phyloP scores from a whole-genome alignment of 2,113 vertebrate genomes.

The Alethe diademata region DNA sequence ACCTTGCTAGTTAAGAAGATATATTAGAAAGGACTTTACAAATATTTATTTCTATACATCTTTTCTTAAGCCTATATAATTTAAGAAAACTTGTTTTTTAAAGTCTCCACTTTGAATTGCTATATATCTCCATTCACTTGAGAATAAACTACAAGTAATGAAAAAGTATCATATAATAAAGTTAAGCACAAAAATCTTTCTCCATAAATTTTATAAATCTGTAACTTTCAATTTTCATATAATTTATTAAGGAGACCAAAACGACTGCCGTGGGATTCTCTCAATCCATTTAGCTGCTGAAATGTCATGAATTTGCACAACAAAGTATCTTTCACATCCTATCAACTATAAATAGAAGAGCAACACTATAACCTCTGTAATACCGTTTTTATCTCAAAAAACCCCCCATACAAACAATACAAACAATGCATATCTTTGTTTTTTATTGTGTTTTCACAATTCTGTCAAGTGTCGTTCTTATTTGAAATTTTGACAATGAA shows the following conservation, averaged over 20 bases:
- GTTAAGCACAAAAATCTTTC: neutral
- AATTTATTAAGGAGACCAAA: neutral
- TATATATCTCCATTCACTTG: neutral
- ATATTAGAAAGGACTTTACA: neutral
- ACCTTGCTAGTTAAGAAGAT: neutral
- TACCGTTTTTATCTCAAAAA: neutral
- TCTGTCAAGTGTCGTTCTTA: neutral
- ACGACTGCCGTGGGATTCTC: neutral
- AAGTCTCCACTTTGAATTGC: neutral
- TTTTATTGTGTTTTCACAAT: neutral
- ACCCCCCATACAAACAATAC: neutral
- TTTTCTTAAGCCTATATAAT: neutral
- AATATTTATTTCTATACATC: neutral
- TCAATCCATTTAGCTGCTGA: neutral
- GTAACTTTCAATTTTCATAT: neutral
- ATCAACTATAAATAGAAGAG: neutral
- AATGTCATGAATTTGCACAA: neutral
- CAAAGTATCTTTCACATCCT: neutral
- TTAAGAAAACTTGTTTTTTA: neutral
- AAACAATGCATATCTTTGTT: neutral
- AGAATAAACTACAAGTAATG: neutral
- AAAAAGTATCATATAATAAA: neutral
- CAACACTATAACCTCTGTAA: neutral
- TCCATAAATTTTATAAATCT: neutral
- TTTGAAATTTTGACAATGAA: conserved; percentile 1